Conservation (phyloP, 2,888 invertebrate species). For the Drosophila tanythrix region DNA sequence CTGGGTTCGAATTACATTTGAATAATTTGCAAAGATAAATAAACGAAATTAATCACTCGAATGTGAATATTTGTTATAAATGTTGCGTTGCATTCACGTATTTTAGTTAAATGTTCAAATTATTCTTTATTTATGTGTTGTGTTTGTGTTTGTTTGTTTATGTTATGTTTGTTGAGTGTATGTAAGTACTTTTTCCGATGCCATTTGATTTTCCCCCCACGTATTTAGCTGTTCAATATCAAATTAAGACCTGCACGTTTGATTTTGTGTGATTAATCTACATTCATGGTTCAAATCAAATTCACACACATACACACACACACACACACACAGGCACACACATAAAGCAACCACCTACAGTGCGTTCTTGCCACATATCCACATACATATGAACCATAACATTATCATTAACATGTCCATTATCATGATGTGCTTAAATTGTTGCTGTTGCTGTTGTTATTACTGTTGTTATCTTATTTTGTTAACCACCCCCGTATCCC, state of each 20-base stretch:
- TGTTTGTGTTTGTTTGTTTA: slow-evolving; percentile 10
- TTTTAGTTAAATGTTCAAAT: slow-evolving; percentile 8
- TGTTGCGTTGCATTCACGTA: slow-evolving; percentile 1
- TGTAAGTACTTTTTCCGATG: slow-evolving; percentile 16
- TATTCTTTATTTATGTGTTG: slow-evolving; percentile 17
- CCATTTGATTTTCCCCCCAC: slow-evolving; percentile 20
- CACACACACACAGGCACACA: neutral
- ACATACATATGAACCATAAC: slow-evolving; percentile 16
- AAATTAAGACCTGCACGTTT: slow-evolving; percentile 28
- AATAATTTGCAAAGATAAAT: slow-evolving; percentile 23
- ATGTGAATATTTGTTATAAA: neutral
- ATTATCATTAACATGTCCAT: slow-evolving; percentile 29
- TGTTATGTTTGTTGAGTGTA: neutral
- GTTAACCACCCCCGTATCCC: slow-evolving; percentile 43
- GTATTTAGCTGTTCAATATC: slow-evolving; percentile 19
- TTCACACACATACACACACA: slow-evolving; percentile 5
- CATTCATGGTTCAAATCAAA: slow-evolving; percentile 16
- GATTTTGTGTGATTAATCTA: slow-evolving; percentile 11
- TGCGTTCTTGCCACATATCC: slow-evolving; percentile 1
- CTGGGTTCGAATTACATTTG: slow-evolving; percentile 23
- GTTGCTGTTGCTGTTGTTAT: slow-evolving; percentile 44
- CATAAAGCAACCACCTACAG: neutral
- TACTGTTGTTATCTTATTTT: slow-evolving; percentile 52
- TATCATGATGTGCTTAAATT: slow-evolving; percentile 51
- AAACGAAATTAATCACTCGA: slow-evolving; percentile 7